A percentile compares a stretch with the other conserved stretches of the same genome.
phyloP scores from a whole-genome alignment of 1,140 invertebrate genomes.

The Monomorium pharaonis region DNA sequence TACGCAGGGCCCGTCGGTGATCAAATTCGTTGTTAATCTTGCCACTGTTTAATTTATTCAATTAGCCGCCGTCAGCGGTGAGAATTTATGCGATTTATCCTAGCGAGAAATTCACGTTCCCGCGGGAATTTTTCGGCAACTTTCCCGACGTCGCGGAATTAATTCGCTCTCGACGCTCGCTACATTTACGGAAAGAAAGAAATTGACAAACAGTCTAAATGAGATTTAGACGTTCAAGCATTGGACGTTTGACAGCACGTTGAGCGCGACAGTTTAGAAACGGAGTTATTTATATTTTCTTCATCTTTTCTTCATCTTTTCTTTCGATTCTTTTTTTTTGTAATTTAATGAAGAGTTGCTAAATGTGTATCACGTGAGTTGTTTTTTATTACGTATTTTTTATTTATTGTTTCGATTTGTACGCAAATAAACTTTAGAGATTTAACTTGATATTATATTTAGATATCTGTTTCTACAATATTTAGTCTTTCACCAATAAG shows the following conservation, averaged over 20 bases:
- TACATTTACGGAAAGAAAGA: not conserved
- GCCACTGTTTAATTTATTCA: constrained; percentile 19
- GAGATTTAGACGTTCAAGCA: not conserved
- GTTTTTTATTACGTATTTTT: too few species aligned
- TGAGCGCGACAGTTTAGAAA: not conserved
- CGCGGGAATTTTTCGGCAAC: not conserved
- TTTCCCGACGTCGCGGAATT: not conserved
- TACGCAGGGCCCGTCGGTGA: not conserved
- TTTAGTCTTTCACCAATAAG: too few species aligned
- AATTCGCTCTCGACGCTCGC: not conserved
- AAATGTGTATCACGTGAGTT: not conserved
- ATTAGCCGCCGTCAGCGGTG: not conserved
- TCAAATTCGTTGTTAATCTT: constrained; percentile 10
- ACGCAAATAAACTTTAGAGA: too few species aligned
- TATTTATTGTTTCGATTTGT: too few species aligned
- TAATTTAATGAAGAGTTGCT: not conserved
- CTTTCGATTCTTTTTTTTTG: not conserved
- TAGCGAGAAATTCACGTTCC: not conserved
- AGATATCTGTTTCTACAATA: too few species aligned
- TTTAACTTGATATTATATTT: too few species aligned
- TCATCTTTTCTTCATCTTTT: not conserved
- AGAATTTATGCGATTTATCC: not conserved
- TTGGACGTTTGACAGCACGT: too few species aligned
- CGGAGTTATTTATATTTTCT: not conserved
- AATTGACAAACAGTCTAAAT: not conserved